Base-by-base conservation (phyloP, 1,140 invertebrate species). In the Caenorhabditis inopinata region DNA sequence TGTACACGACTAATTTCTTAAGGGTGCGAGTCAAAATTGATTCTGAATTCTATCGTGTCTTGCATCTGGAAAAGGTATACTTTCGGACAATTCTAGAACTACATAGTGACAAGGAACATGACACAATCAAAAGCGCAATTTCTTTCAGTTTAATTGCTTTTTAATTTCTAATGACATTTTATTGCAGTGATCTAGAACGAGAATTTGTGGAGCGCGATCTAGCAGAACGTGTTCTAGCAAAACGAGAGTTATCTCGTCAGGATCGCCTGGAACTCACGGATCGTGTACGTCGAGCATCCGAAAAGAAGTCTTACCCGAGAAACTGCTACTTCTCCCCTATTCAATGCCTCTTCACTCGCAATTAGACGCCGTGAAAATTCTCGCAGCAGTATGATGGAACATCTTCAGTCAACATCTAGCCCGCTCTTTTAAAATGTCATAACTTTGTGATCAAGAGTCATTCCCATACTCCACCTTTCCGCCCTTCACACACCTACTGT, bases 291-390 rank as follows among this genome's bases (percentile, higher is more conserved):
- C 78, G 81, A 29, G 62, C 79, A 5, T 82, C 81, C 2, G 82
- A 83, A 29, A 83, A 83, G 82, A 83, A 83, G 75, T 83, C 82
- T 6, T 83, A 83, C 32, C 82, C 82, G 16, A 42, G 82, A 9
- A 83, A 81, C 49, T 83, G 82, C 46, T 83, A 83, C 82, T 83
- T 83, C 75, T 83, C 82, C 18, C 82, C 82, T 3, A 83, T 83
- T 48, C 82, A 83, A 51, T 83, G 82, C 83, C 80, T 83, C 7
- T 83, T 83, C 82, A 83, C 82, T 3, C 76, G 82, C 1, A 68
- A 38, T 12, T 68, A 68, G 58, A n/a, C n/a, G n/a, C n/a, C n/a
- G n/a, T n/a, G n/a, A n/a, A n/a, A n/a, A n/a, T n/a, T n/a, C n/a
- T n/a, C n/a, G n/a, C n/a, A n/a, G n/a, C n/a, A n/a, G n/a, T n/a